These are phyloP conservation scores for Pachyuromys duprasi DNA, from an alignment of 2,797 vertebrate genomes.

Conservation along the genomic window DNA sequence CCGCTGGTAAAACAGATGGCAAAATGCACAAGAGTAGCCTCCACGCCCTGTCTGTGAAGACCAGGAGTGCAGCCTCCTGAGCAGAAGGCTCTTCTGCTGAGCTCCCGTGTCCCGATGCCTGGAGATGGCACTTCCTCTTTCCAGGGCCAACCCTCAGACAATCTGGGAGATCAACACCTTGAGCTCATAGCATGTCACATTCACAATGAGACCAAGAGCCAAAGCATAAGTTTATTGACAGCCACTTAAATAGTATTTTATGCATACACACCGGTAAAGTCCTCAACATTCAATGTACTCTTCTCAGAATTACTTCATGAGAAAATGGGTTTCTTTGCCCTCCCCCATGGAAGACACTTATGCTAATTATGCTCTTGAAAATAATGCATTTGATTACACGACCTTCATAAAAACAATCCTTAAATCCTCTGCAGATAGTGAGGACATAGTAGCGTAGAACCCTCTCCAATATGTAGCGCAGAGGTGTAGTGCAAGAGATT, in stretches of 20 bases:
- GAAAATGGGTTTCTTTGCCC: conserved; percentile 64
- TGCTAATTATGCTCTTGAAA: conserved; percentile 60
- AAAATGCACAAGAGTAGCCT: background rate
- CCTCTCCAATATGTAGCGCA: conserved; percentile 62
- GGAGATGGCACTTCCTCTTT: background rate
- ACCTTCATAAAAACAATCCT: conserved; percentile 30
- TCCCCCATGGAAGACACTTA: conserved; percentile 46
- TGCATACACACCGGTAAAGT: conserved; percentile 74
- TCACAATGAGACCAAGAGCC: conserved; percentile 69
- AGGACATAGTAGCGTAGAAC: conserved; percentile 75
- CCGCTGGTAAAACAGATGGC: background rate
- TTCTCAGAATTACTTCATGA: conserved; percentile 60
- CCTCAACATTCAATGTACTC: conserved; percentile 67
- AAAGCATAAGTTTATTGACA: conserved; percentile 88
- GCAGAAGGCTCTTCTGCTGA: background rate
- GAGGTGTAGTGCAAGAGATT: conserved; percentile 84
- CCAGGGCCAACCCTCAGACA: background rate
- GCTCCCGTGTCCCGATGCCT: background rate
- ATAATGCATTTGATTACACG: conserved; percentile 49
- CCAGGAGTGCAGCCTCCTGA: background rate
- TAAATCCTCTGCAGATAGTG: conserved; percentile 46
- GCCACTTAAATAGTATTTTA: conserved; percentile 78
- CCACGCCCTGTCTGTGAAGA: background rate
- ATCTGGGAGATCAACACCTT: background rate
- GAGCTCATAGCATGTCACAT: background rate